These are phyloP conservation scores for Pseudomyrmex concolor DNA, from an alignment of 1,140 invertebrate species.

Conservation along the genomic window DNA sequence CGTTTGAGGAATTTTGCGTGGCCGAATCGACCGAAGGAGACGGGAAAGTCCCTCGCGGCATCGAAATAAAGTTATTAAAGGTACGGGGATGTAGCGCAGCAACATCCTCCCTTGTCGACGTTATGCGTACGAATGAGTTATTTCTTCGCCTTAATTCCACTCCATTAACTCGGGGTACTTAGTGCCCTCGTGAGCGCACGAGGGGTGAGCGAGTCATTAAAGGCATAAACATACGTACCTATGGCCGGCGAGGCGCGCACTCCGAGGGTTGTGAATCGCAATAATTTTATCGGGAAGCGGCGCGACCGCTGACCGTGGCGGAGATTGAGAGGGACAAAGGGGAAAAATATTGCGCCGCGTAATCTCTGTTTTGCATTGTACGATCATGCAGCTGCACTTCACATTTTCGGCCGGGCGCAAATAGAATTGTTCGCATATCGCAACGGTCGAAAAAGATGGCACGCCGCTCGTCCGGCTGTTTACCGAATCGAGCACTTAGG, in stretches of 20 bases:
- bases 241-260: not conserved
- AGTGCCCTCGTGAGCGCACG: slow-evolving; percentile 61
- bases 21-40: slow-evolving; percentile 41
- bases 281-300: slow-evolving; percentile 43
- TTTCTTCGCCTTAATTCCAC: slow-evolving; percentile 73
- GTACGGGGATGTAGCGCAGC: slow-evolving; percentile 11
- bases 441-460: not conserved
- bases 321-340: slow-evolving; percentile 7
- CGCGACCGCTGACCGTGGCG: slow-evolving; percentile 9
- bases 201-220: slow-evolving; percentile 60
- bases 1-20: slow-evolving; percentile 64
- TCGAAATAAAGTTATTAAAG: slow-evolving; percentile 76
- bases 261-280: slow-evolving; percentile 1
- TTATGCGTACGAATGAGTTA: slow-evolving; percentile 74
- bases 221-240: slow-evolving; percentile 61
- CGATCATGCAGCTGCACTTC: slow-evolving; percentile 7
- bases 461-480: not conserved
- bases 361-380: slow-evolving; percentile 42
- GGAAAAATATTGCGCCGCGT: slow-evolving; percentile 38
- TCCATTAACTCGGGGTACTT: slow-evolving; percentile 68
- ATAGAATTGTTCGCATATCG: slow-evolving; percentile 8
- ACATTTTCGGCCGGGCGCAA: not conserved
- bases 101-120: slow-evolving; percentile 52
- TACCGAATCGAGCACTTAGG: not conserved
- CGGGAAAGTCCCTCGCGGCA: slow-evolving; percentile 5